A percentile compares a stretch with the other conserved stretches of the same genome.
Evolutionary conservation across 2,888 invertebrate genomes (phyloP).

Genomic region (Synanthedon tipuliformis): DNA sequence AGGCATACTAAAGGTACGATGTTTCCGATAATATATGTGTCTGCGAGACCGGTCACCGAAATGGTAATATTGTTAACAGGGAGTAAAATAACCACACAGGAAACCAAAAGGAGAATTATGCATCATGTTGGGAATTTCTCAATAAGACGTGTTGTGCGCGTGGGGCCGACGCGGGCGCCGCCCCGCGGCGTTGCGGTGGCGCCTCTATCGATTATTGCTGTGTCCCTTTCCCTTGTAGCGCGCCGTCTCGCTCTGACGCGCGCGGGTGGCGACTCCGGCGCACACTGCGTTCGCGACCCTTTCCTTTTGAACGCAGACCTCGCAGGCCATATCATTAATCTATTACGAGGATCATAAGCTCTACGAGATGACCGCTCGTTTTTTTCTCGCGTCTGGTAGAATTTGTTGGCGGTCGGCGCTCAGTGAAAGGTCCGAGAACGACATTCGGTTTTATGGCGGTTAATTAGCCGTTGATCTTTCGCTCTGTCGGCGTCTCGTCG

Average conservation of each 20-base stretch:
- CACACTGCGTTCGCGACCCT: slow-evolving; percentile 14
- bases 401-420: slow-evolving; percentile 35
- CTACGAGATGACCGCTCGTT: slow-evolving; percentile 42
- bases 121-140: slow-evolving; percentile 67
- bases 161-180: slow-evolving; percentile 61
- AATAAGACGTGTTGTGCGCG: slow-evolving; percentile 59
- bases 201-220: slow-evolving; percentile 47
- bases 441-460: slow-evolving; percentile 62
- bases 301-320: slow-evolving; percentile 43
- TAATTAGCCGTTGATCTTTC: slow-evolving; percentile 60
- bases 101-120: slow-evolving; percentile 61
- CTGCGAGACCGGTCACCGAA: slow-evolving; percentile 50
- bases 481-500: slow-evolving; percentile 42
- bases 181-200: slow-evolving; percentile 54
- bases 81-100: slow-evolving; percentile 56
- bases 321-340: slow-evolving; percentile 64
- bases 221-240: slow-evolving; percentile 21
- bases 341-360: slow-evolving; percentile 51
- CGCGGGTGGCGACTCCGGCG: slow-evolving; percentile 42
- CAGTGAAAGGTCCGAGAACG: slow-evolving; percentile 52
- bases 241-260: slow-evolving; percentile 29
- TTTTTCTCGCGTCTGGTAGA: slow-evolving; percentile 36
- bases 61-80: slow-evolving; percentile 67
- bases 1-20: slow-evolving; percentile 21
- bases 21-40: slow-evolving; percentile 53